Percentiles rank a stretch among this genome's conserved stretches.
phyloP scores from a whole-genome alignment of 2,797 vertebrate genomes.

The Pempheris klunzingeri region DNA sequence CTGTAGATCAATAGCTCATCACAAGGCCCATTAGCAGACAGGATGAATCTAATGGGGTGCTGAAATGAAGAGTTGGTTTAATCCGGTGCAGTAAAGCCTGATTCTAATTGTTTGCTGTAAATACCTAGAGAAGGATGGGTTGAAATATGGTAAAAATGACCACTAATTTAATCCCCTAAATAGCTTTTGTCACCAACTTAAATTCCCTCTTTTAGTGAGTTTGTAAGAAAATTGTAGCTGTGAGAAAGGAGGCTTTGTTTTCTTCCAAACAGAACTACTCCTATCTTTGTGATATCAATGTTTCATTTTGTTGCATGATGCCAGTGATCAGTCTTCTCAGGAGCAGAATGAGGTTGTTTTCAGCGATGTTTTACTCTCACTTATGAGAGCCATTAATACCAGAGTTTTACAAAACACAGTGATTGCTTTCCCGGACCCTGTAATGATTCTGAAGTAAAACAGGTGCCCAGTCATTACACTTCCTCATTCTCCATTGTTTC shows the following conservation, averaged over 20 bases:
- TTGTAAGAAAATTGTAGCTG: background rate
- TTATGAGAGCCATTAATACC: slow-evolving; percentile 67
- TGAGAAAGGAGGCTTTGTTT: background rate
- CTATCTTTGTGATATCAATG: slow-evolving; percentile 31
- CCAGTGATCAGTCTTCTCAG: slow-evolving; percentile 44
- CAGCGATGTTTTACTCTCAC: slow-evolving; percentile 52
- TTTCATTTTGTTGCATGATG: slow-evolving; percentile 43
- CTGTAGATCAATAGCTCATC: slow-evolving; percentile 85
- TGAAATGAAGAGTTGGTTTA: slow-evolving; percentile 70
- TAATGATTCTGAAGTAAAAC: slow-evolving; percentile 72
- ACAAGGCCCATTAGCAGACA: slow-evolving; percentile 82
- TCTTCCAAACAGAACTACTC: slow-evolving; percentile 3
- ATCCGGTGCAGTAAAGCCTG: slow-evolving; percentile 45
- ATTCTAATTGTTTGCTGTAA: slow-evolving; percentile 56
- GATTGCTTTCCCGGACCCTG: slow-evolving; percentile 66
- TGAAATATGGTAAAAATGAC: slow-evolving; percentile 49
- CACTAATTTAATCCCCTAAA: slow-evolving; percentile 45
- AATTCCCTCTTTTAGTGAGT: slow-evolving; percentile 20
- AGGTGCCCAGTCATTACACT: slow-evolving; percentile 75
- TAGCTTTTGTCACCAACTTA: slow-evolving; percentile 16
- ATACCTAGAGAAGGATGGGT: slow-evolving; percentile 32
- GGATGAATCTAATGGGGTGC: slow-evolving; percentile 79
- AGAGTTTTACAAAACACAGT: slow-evolving; percentile 60
- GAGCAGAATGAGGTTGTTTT: slow-evolving; percentile 28
- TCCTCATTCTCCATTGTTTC: slow-evolving; percentile 76